These are phyloP conservation scores for human DNA, from an alignment of 2,113 vertebrate genomes.

Conservation along the genomic window DNA sequence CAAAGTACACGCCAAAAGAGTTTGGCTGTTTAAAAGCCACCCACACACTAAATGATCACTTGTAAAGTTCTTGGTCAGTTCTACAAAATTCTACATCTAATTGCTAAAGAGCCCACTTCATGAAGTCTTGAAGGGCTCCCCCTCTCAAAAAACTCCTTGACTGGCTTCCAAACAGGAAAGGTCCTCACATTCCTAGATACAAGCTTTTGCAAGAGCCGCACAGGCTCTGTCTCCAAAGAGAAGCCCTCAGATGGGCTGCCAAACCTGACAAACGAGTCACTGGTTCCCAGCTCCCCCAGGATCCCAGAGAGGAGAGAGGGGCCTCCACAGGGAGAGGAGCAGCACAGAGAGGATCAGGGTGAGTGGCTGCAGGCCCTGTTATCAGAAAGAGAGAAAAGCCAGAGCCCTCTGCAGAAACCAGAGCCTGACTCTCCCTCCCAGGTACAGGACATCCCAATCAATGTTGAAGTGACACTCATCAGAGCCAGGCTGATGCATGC, in stretches of 20 bases:
- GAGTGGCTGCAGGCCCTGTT: neutral
- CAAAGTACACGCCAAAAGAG: neutral
- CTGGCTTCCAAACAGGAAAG: conserved; percentile 57
- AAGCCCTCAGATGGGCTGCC: conserved; percentile 70
- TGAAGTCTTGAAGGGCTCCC: neutral
- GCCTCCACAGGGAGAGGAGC: neutral
- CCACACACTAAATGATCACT: conserved; percentile 1
- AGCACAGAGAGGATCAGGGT: neutral
- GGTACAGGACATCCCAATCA: neutral
- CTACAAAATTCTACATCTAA: conserved; percentile 16
- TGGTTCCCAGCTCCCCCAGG: neutral
- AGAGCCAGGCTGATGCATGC: neutral
- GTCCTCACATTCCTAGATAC: conserved; percentile 53
- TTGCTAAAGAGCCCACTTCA: neutral
- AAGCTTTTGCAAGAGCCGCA: neutral
- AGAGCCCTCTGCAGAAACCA: conserved; percentile 15
- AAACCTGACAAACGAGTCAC: conserved; percentile 47
- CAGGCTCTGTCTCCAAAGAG: neutral
- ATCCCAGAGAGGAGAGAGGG: neutral
- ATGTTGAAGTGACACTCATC: neutral
- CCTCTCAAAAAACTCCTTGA: neutral
- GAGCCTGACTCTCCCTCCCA: neutral
- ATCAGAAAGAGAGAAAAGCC: conserved; percentile 57
- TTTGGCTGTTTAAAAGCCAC: conserved; percentile 30
- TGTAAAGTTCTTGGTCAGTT: neutral